phyloP scores from a whole-genome alignment of 2,113 vertebrate genomes.

The Aythya baeri region DNA sequence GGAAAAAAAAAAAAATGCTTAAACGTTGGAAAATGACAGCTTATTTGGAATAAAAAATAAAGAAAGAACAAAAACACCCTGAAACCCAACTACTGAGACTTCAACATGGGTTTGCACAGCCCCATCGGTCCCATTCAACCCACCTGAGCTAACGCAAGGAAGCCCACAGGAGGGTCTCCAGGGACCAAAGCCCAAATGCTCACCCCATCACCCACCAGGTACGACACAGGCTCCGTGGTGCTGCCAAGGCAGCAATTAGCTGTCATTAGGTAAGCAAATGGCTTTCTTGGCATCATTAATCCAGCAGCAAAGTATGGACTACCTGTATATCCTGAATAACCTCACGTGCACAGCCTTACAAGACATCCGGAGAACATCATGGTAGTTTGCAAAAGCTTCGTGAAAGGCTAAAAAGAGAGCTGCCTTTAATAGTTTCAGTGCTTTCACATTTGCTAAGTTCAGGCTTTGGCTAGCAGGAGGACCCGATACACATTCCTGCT shows the following conservation, averaged over 20 bases:
- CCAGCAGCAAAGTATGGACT: background rate
- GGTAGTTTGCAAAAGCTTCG: rapidly evolving
- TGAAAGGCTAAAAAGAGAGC: background rate
- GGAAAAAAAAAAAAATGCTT: background rate
- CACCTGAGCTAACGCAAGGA: too few relatives aligned
- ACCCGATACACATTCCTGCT: background rate
- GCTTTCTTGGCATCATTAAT: background rate
- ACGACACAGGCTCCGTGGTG: background rate
- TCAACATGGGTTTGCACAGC: background rate
- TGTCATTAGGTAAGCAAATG: background rate
- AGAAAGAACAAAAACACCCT: background rate
- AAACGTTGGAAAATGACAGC: background rate
- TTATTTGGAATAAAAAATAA: background rate
- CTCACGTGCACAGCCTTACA: background rate
- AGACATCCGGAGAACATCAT: background rate
- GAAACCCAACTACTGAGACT: background rate
- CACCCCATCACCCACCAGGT: background rate
- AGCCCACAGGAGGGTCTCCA: background rate
- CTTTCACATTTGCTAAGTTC: background rate
- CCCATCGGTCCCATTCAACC: background rate
- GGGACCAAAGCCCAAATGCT: background rate
- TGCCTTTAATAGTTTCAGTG: background rate
- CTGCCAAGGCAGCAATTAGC: background rate
- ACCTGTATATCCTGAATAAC: background rate
- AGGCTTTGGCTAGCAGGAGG: background rate